Evolutionary conservation across 2,113 vertebrate genomes (phyloP), one percentile per base, ranked within the genome.

Genomic region (Mustelus asterias): DNA sequence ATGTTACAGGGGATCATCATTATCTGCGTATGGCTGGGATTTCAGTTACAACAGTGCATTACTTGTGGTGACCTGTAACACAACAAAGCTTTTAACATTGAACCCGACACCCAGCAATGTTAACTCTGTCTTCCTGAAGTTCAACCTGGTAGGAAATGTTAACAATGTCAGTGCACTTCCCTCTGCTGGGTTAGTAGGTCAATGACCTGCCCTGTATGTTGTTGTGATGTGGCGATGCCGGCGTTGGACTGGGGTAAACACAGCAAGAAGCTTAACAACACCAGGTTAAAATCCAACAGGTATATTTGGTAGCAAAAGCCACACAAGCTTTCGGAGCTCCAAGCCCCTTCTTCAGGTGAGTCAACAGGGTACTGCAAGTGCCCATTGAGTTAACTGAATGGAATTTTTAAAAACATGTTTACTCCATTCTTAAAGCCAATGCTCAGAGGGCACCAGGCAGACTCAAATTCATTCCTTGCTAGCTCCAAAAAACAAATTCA

Each of bases 31-130:
- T n/a, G 88, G 3, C 54, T 60, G 54, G 26, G 54, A 90, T 90
- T 60, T 90, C 26, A 60, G 29, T 90, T 63, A 90, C 88, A 90
- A 4, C 13, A 13, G 54, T 60, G 48, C 29, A 33, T 60, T 63
- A 90, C 60, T 90, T 60, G 88, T 60, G 54, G 88, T 90, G 88
- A 16, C 54, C 60, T 33, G 3, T 60, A 14, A 33, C 54, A 90
- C 26, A 58, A 29, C 54, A 90, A 90, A 33, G 88, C 88, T 90
- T 90, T 90, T 90, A 90, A 60, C 26, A 60, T 90, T 90, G 54
- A 90, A 90, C 48, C 48, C 48, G 60, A 58, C 88, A 90, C 54
- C 54, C 29, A 29, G 9, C 54, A 60, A 90, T 16, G 3, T 83
- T 41, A 83, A 41, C 20, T 9, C 78, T 83, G 88, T 29, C 13